Percentiles rank a stretch among this genome's conserved stretches.
These are phyloP conservation scores for Lycaena phlaeas DNA, from an alignment of 2,888 invertebrate species.

Conservation along the genomic window DNA sequence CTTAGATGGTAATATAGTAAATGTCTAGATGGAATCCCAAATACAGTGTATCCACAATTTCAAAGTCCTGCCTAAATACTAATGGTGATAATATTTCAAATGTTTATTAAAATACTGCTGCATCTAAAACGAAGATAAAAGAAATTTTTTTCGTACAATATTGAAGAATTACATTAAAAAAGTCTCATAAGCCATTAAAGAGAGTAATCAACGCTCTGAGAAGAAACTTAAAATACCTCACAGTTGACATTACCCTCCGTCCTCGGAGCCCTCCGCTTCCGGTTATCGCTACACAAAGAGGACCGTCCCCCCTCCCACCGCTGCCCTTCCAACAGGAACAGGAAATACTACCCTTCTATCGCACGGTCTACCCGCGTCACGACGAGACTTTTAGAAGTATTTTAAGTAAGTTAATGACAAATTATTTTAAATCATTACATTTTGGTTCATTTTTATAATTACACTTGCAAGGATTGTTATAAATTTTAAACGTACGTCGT, in stretches of 20 bases:
- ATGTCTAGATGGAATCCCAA: no score
- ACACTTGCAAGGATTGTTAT: no score
- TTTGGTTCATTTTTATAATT: conserved; percentile 16
- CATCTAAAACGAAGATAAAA: conserved; percentile 2
- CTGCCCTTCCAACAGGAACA: conserved; percentile 42
- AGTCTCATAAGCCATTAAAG: conserved; percentile 25
- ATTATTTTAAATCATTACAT: conserved; percentile 23
- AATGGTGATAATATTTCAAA: no score
- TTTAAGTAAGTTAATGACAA: conserved; percentile 41
- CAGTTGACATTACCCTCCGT: conserved; percentile 69
- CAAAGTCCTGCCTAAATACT: no score
- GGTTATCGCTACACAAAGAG: conserved; percentile 71
- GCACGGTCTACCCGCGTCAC: conserved; percentile 63
- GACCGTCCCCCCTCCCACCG: conserved; percentile 32
- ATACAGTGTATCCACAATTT: no score
- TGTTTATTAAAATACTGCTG: no score
- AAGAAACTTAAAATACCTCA: conserved; percentile 62
- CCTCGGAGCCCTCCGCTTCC: conserved; percentile 66
- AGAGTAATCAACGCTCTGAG: conserved; percentile 50
- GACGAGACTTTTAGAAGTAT: conserved; percentile 46
- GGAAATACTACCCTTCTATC: conserved; percentile 72
- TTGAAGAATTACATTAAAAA: conserved; percentile 25
- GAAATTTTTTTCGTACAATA: not conserved
- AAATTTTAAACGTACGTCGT: no score
- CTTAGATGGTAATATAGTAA: no score